Conservation (phyloP, 2,797 vertebrate genomes). For the Sardinella longiceps region DNA sequence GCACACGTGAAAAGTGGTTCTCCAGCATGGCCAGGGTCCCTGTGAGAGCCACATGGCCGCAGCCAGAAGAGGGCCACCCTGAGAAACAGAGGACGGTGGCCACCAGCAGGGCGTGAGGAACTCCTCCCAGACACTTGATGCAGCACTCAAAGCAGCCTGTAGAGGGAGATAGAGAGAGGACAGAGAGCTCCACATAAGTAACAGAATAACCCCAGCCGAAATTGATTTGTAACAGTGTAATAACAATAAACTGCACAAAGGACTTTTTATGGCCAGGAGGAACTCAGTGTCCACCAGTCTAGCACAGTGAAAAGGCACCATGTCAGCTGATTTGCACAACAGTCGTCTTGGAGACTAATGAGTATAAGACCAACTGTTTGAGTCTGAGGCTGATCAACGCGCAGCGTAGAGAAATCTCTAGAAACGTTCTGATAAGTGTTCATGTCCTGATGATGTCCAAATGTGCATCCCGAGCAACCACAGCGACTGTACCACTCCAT, state of each 20-base stretch:
- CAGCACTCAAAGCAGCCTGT: conserved; percentile 99
- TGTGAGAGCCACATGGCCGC: conserved; percentile 92
- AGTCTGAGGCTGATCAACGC: not conserved
- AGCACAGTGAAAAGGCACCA: not conserved
- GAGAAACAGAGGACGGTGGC: conserved; percentile 98
- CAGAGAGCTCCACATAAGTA: not conserved
- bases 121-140: conserved; percentile 98
- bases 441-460: not conserved
- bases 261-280: not conserved
- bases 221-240: not conserved
- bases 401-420: not conserved
- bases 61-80: conserved; percentile 95
- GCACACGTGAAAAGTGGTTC: conserved; percentile 89
- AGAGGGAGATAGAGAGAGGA: conserved; percentile 60
- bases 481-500: not conserved
- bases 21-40: conserved; percentile 92
- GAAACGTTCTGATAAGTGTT: no score
- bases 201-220: not conserved
- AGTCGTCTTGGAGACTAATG: not conserved
- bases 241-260: not conserved
- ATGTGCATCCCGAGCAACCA: not conserved
- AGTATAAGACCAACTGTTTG: not conserved
- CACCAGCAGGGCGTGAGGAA: conserved; percentile 97
- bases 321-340: not conserved
- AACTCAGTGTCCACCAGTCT: not conserved